Base-by-base conservation (phyloP, 2,888 invertebrate genomes). In the Epistrophe eligans region DNA sequence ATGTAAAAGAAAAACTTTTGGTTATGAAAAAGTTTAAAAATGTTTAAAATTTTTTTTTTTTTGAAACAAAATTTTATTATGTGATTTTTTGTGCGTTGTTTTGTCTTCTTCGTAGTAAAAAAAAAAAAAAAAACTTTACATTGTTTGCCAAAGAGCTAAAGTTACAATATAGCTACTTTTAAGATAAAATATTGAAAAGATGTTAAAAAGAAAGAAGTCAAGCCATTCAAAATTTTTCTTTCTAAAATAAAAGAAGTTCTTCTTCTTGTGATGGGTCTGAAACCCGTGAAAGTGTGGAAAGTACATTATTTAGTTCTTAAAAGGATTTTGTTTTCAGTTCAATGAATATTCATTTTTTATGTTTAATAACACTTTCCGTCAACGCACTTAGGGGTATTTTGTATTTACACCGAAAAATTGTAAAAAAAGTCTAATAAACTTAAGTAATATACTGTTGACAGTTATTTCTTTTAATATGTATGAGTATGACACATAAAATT, bases 1-100 rank as follows among this genome's bases (percentile, higher is more conserved):
- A 64, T 60, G 11, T 52, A 32, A 62, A 19, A 62, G 57, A 48
- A 72, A 35, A 66, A 45, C 55, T 77, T 83, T 72, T 60, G 35
- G 74, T 55, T 19, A 55, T 50, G 60, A 58, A 79, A 84, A 85
- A 55, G 58, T 81, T 74, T 43, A n/a, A 77, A 85, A 85, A 70
- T 73, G 64, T 62, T 81, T 73, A 74, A 77, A 85, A 77, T 13
- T 52, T 24, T 15, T 24, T 24, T 52, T 32, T n/a, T 28, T 55
- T 55, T 28, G 17, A 0, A 52, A 70, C 74, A 35, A 83, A 79
- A 35, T 67, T 60, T 70, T 74, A 28, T 71, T 82, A 72, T 66
- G 71, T 57, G 32, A 9, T 7, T 66, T 67, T 35, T 15, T 58
- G 10, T 70, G 11, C 50, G 28, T 17, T 40, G 19, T 11, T 38